Conservation (phyloP, 1,140 invertebrate species). For the Ephestia elutella region DNA sequence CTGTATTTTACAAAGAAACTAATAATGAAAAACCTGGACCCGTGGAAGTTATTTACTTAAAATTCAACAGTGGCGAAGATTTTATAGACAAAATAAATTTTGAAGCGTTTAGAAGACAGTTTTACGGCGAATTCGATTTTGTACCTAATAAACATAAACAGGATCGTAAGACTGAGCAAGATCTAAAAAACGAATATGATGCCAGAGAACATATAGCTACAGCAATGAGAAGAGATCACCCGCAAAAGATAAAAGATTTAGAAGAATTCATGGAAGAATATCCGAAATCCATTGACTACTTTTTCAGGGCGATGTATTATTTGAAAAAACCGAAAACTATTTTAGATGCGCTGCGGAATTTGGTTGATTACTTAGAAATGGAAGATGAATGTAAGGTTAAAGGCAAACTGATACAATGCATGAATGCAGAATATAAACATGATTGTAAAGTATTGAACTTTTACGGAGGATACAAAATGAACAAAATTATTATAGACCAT, state of each 20-base stretch:
- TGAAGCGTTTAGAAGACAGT: not conserved
- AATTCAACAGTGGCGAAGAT: not conserved
- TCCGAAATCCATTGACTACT: conserved; percentile 27
- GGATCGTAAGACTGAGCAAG: not conserved
- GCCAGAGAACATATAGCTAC: not conserved
- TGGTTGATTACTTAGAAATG: conserved; percentile 30
- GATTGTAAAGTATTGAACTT: too few species aligned
- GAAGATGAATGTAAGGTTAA: not conserved
- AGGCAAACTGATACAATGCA: not conserved
- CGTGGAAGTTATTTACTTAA: not conserved
- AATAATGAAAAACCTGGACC: conserved; percentile 9
- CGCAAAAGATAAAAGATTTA: conserved; percentile 25
- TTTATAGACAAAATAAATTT: not conserved
- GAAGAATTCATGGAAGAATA: conserved; percentile 26
- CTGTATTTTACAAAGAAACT: conserved; percentile 11
- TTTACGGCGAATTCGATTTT: not conserved
- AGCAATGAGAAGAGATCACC: conserved; percentile 13
- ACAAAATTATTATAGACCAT: too few species aligned
- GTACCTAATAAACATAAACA: not conserved
- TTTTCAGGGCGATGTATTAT: conserved; percentile 32
- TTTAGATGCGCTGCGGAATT: conserved; percentile 29
- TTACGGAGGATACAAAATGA: too few species aligned
- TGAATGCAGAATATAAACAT: too few species aligned
- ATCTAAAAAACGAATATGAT: not conserved
- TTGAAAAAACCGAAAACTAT: conserved; percentile 20